phyloP scores from a whole-genome alignment of 2,888 invertebrate species.

The Caenorhabditis becei region DNA sequence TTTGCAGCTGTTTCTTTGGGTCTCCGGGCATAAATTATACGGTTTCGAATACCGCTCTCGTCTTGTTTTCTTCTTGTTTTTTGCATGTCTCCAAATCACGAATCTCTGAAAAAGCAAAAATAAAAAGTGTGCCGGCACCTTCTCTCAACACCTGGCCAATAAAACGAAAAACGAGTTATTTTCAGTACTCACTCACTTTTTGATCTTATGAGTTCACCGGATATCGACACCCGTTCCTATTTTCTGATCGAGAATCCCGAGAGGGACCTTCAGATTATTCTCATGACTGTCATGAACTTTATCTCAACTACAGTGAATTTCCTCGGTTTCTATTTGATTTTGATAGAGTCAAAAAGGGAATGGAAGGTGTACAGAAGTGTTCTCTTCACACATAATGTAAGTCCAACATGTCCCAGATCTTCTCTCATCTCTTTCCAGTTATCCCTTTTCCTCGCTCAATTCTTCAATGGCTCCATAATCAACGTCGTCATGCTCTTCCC shows the following conservation, averaged over 20 bases:
- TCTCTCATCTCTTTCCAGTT: conserved; percentile 8
- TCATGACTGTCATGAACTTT: background rate
- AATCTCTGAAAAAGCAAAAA: no score
- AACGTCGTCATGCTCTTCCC: conserved; percentile 27
- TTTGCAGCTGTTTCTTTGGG: no score
- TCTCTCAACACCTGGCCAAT: background rate
- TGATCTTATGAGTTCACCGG: background rate
- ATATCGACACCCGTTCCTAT: background rate
- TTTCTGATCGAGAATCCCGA: background rate
- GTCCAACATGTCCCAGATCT: background rate
- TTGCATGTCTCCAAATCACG: no score
- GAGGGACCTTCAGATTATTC: background rate
- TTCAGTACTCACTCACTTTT: background rate
- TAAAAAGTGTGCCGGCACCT: background rate
- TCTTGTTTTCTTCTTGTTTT: no score
- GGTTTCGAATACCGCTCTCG: no score
- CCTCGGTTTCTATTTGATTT: background rate
- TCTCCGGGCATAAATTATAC: no score
- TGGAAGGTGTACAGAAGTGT: background rate
- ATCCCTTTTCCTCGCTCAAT: conserved; percentile 29
- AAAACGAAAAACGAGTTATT: no score
- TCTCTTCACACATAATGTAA: background rate
- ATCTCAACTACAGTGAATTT: background rate
- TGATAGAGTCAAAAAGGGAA: background rate
- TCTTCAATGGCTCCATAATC: conserved; percentile 29